phyloP scores from a whole-genome alignment of 2,113 vertebrate genomes.

The Barbus barbus region DNA sequence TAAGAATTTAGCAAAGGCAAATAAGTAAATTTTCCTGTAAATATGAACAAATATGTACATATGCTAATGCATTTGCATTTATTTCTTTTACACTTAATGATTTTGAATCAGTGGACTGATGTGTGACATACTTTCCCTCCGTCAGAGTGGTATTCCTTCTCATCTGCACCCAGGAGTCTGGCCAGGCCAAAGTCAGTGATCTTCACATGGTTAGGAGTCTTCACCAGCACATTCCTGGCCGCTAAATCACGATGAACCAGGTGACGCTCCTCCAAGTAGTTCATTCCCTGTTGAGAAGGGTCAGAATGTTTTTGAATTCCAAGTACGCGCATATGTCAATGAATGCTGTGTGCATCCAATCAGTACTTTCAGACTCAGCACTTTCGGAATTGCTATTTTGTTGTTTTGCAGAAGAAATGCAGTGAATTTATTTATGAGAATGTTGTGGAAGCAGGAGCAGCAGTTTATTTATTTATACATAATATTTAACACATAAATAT shows the following conservation, averaged over 20 bases:
- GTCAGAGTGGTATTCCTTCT: conserved; percentile 91
- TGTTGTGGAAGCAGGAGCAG: background rate
- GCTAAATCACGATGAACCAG: conserved; percentile 96
- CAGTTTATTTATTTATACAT: conserved; percentile 9
- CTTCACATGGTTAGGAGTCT: conserved; percentile 89
- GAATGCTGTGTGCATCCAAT: background rate
- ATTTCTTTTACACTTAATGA: background rate
- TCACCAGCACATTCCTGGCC: conserved; percentile 92
- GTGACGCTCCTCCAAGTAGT: conserved; percentile 89
- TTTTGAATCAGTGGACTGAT: background rate
- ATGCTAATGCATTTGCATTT: background rate
- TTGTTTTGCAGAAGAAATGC: background rate
- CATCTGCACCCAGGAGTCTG: conserved; percentile 85
- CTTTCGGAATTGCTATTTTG: background rate
- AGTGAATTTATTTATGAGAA: conserved; percentile 20
- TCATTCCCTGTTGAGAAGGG: conserved; percentile 84
- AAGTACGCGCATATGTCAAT: background rate
- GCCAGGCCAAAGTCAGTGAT: conserved; percentile 95
- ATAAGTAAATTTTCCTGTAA: background rate
- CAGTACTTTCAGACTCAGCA: too few species aligned
- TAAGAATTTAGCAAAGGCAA: conserved; percentile 52
- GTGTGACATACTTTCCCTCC: conserved; percentile 81
- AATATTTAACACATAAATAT: background rate
- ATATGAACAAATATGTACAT: background rate
- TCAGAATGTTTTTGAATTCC: too few species aligned